Base-by-base conservation (phyloP, 2,113 vertebrate genomes). In the Illadopsis cleaveri region DNA sequence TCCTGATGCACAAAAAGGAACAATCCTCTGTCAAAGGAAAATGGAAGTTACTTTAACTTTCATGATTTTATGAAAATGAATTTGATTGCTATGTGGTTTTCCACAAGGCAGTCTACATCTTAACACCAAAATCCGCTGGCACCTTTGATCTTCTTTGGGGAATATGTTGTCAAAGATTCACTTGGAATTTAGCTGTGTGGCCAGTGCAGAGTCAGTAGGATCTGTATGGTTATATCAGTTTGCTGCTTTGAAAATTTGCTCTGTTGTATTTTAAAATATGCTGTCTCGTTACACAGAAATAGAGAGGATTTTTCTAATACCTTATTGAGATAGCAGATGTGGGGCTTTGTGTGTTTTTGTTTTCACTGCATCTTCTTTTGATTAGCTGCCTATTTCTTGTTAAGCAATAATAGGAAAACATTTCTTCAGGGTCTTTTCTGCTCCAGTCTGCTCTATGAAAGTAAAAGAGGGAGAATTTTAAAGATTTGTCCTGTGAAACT, bases 401-500 rank as follows among this genome's bases (percentile, higher is more conserved):
- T 92, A 90, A 96, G 72, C 47, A 94, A 92, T 95, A 89, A 86
- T 73, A 86, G 76, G 44, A 92, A 94, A 94, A 92, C 51, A 95
- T 96, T 96, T 93, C 71, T 93, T 92, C 48, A 58, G 45, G 20
- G 1, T 38, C 65, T 75, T 90, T 92, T 42, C 62, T 56, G 56
- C 79, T 90, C 15, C 25, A 65, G 50, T 86, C 44, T 93, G 73
- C 72, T 89, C 88, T 89, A 47, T 89, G 68, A 75, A 93, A 86
- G 47, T 86, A 83, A 58, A 93, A 95, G 82, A 90, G 82, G 51
- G 38, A 92, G 68, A 94, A 89, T 90, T 96, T 94, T 93, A 57
- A 95, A 96, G 94, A 92, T 93, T 76, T 86, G 79, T 92, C 79
- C 82, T 81, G 76, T 92, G 92, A 94, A 96, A 96, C 85, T 81